Evolutionary conservation across 2,113 vertebrate species (phyloP), one percentile per base, ranked within the genome.

Genomic region (Proteles cristata): DNA sequence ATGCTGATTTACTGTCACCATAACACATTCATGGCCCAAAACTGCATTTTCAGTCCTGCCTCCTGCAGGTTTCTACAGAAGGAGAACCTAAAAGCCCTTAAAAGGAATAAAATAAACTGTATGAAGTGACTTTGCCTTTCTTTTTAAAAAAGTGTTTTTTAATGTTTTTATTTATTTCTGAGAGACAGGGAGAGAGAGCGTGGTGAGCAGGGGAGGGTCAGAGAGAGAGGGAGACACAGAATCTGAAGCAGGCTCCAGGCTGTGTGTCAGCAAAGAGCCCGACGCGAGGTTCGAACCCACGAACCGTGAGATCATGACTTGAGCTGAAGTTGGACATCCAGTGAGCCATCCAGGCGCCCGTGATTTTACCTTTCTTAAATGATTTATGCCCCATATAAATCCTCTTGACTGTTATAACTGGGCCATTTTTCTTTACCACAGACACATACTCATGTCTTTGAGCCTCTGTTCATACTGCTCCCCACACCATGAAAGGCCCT

Each of bases 301-400:
- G 39, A 39, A 39, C 39, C 39, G 39, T 39, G 39, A 39, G 39
- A 39, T 39, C 39, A 39, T 39, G 39, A 39, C 39, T 39, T 39
- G 39, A 39, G 39, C 39, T 39, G 39, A 39, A 39, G 39, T 39
- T 39, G 39, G 39, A 39, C 39, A 39, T 4, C 39, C 39, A 39
- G 39, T 39, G 39, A 39, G 39, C 39, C 39, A 39, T 39, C 39
- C 39, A 39, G 39, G 39, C 39, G 39, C 39, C 39, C 39, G 39
- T 93, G 43, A 9, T 15, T 93, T 89, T n/a, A 39, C 6, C n/a
- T 92, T 94, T 92, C 65, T 88, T 94, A 89, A 88, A 87, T 89
- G 73, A 69, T 61, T 71, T 33, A 58, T 79, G 23, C 74, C 28
- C 58, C 71, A 77, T 11, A 86, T 14, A 73, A 65, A 80, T 39